Conservation (phyloP, 2,888 invertebrate species). For the Chrysolina americana region DNA sequence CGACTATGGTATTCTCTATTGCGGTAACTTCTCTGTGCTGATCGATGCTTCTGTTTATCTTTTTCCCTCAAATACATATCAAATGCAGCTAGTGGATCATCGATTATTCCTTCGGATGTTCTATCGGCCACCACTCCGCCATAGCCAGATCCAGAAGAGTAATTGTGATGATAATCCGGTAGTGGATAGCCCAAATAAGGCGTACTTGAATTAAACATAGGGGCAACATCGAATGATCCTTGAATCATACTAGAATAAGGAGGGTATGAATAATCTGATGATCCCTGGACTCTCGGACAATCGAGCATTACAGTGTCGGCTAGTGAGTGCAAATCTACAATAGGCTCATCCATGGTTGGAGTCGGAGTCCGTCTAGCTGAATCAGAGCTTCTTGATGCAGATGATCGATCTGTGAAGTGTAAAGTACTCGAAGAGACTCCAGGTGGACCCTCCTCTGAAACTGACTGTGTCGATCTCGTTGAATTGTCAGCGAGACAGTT, state of each 20-base stretch:
- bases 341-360: constrained; percentile 78
- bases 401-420: no score
- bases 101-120: constrained; percentile 75
- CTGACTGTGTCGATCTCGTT: no score
- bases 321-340: constrained; percentile 54
- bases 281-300: constrained; percentile 61
- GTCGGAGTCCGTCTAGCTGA: constrained; percentile 77
- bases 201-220: constrained; percentile 63
- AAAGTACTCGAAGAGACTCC: constrained; percentile 46
- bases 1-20: constrained; percentile 71
- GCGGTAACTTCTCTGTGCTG: constrained; percentile 75
- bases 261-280: constrained; percentile 67
- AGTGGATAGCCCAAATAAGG: constrained; percentile 65
- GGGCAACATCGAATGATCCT: constrained; percentile 63
- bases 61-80: constrained; percentile 90
- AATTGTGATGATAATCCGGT: constrained; percentile 58
- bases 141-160: constrained; percentile 57
- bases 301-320: constrained; percentile 58
- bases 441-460: no score
- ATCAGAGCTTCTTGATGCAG: constrained; percentile 49
- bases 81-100: constrained; percentile 90
- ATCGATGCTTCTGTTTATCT: constrained; percentile 79
- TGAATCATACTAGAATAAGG: constrained; percentile 64
- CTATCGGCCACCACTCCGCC: constrained; percentile 67
- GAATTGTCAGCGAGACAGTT: no score